A percentile compares a stretch with the other conserved stretches of the same genome.
Conservation (phyloP, 2,888 invertebrate species). For the Dusona sp. region DNA sequence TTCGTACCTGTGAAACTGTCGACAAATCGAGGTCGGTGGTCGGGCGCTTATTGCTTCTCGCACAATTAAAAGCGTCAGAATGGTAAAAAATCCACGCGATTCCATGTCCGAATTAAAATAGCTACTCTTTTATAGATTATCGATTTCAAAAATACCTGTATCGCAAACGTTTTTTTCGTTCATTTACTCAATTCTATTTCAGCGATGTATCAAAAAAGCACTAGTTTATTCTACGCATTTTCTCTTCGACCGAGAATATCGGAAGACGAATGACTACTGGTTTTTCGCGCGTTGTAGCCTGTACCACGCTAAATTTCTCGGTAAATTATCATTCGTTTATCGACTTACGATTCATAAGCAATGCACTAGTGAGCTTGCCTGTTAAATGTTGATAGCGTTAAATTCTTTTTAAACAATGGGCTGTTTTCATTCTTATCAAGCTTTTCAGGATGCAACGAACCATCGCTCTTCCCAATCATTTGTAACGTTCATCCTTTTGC, state of each 20-base stretch:
- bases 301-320: neutral
- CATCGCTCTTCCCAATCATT: slow-evolving; percentile 9
- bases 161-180: neutral
- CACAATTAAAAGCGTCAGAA: neutral
- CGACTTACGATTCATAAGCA: neutral
- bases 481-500: neutral
- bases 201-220: neutral
- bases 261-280: slow-evolving; percentile 7
- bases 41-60: neutral
- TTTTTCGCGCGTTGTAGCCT: neutral
- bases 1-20: slow-evolving; percentile 31
- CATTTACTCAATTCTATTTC: neutral
- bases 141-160: neutral
- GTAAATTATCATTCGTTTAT: neutral
- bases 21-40: neutral
- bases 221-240: neutral
- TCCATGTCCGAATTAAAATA: neutral
- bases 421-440: slow-evolving; percentile 15
- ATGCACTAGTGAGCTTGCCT: neutral
- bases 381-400: neutral
- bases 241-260: neutral
- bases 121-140: neutral
- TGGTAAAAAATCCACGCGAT: neutral
- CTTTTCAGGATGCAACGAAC: slow-evolving; percentile 37
- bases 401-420: neutral